These are phyloP conservation scores for Montifringilla adamsi DNA, from an alignment of 2,113 vertebrate species.

Conservation along the genomic window DNA sequence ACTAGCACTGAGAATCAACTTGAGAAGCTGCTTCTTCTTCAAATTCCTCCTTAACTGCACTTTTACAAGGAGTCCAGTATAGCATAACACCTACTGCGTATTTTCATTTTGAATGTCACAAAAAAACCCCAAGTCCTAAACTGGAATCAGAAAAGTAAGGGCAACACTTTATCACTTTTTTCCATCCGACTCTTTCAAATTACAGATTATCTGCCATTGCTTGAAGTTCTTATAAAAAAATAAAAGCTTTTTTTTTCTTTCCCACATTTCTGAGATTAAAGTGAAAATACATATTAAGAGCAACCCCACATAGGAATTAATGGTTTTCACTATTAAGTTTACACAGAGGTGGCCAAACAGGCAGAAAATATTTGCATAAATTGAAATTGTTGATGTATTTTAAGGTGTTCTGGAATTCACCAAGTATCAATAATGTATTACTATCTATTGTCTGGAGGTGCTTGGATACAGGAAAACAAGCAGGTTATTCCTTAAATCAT, in stretches of 20 bases:
- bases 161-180: not conserved
- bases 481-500: not conserved
- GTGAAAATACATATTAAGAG: not conserved
- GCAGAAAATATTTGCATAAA: not conserved
- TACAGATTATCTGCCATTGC: not conserved
- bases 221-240: not conserved
- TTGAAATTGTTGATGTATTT: not conserved
- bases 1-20: not conserved
- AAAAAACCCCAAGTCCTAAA: not conserved
- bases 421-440: not conserved
- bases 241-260: not conserved
- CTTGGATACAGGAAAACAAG: not conserved
- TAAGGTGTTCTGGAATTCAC: not conserved
- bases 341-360: not conserved
- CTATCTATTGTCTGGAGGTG: not conserved
- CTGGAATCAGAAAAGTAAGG: not conserved
- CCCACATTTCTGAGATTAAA: not conserved
- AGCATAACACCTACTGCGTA: not conserved
- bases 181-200: not conserved
- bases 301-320: fast-evolving
- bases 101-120: not conserved
- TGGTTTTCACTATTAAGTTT: not conserved
- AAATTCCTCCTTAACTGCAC: not conserved
- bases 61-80: not conserved
- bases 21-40: not conserved